A percentile compares a stretch with the other conserved stretches of the same genome.
Conservation (phyloP, 2,113 vertebrate species). For the Burhinus bistriatus region DNA sequence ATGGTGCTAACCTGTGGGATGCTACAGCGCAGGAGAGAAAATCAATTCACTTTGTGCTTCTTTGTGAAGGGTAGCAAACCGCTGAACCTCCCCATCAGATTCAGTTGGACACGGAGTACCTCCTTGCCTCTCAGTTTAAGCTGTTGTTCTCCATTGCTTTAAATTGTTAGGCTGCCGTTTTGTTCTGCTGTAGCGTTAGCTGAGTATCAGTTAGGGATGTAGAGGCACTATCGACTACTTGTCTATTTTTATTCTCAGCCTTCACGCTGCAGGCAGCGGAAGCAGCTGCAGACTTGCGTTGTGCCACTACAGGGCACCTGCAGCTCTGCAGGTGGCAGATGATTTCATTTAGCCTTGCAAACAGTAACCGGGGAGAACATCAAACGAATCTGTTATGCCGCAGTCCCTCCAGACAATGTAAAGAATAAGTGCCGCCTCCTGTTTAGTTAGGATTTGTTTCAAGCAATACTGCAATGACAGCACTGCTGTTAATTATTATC, state of each 20-base stretch:
- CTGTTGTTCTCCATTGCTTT: not conserved
- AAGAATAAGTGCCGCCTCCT: not conserved
- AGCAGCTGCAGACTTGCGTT: not conserved
- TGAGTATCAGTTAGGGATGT: not conserved
- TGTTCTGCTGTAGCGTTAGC: not conserved
- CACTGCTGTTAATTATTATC: not conserved
- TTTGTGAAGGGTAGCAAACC: not conserved
- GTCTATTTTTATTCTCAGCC: not conserved
- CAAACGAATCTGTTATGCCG: not conserved
- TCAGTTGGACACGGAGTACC: not conserved
- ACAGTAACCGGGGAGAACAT: not conserved
- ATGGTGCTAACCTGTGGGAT: not conserved
- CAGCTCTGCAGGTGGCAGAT: not conserved
- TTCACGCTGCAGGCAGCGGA: fast-evolving
- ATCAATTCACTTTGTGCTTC: not conserved
- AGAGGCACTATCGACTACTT: not conserved
- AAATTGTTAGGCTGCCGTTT: not conserved
- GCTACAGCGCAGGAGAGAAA: not conserved
- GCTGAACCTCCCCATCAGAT: not conserved
- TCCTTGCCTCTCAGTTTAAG: not conserved
- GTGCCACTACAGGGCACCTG: not conserved
- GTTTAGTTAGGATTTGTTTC: not conserved
- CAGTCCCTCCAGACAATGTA: not conserved
- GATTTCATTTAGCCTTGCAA: not conserved
- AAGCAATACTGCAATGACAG: not conserved